Evolutionary conservation across 1,140 invertebrate genomes (phyloP).

Genomic region (Hylyphantes graminicola): DNA sequence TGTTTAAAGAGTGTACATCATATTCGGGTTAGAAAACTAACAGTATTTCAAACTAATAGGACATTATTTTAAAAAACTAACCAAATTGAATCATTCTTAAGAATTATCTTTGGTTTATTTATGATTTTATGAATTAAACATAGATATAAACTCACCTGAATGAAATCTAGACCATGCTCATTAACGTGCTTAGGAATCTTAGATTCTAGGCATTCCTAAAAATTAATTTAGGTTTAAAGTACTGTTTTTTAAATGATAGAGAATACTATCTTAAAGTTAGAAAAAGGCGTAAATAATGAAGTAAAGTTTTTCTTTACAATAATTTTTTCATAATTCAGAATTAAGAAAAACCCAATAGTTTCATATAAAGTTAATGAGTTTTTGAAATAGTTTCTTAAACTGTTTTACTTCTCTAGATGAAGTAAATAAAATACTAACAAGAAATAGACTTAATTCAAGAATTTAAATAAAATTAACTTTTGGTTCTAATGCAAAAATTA

Average conservation of each 20-base stretch:
- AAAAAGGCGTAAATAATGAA: too few species aligned
- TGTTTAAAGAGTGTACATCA: too few species aligned
- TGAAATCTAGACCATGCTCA: slow-evolving; percentile 81
- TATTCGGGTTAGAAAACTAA: too few species aligned
- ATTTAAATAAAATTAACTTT: too few species aligned
- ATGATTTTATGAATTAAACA: neutral
- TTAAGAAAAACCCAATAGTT: neutral
- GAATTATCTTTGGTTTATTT: too few species aligned
- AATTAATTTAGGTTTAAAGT: neutral
- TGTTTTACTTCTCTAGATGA: neutral
- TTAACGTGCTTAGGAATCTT: slow-evolving; percentile 81
- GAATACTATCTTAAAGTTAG: too few species aligned
- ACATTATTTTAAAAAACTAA: too few species aligned
- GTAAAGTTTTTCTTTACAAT: neutral
- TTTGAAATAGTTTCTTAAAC: neutral
- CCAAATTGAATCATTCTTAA: too few species aligned
- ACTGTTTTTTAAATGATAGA: neutral
- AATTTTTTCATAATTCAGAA: neutral
- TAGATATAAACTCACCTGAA: slow-evolving; percentile 54
- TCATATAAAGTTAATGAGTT: neutral
- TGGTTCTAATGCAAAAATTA: too few species aligned
- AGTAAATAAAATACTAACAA: too few species aligned
- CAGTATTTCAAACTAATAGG: too few species aligned
- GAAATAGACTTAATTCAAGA: too few species aligned
- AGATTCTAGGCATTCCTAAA: slow-evolving; percentile 78